Conservation (phyloP, 2,797 vertebrate species). For the Aphelocoma californica region DNA sequence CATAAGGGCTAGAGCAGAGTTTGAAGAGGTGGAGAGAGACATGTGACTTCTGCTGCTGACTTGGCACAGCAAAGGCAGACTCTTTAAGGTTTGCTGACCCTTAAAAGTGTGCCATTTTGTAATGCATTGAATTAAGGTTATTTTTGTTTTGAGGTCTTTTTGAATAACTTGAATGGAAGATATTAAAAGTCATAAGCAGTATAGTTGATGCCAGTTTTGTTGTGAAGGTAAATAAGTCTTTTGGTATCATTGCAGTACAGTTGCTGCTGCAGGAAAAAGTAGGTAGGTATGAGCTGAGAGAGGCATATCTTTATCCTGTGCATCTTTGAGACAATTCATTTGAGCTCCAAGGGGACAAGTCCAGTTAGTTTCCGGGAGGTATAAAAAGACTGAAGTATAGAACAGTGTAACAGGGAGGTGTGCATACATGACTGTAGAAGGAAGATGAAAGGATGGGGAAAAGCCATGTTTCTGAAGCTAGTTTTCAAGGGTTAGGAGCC, state of each 20-base stretch:
- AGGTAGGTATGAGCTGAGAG: neutral
- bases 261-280: neutral
- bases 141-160: neutral
- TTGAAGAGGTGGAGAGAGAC: neutral
- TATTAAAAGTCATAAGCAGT: neutral
- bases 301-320: neutral
- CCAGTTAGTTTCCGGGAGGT: neutral
- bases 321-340: neutral
- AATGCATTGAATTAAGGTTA: neutral
- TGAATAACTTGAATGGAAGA: neutral
- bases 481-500: neutral
- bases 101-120: neutral
- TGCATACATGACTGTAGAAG: neutral
- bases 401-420: neutral
- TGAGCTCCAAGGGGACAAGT: neutral
- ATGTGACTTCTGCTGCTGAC: neutral
- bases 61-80: neutral
- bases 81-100: neutral
- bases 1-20: neutral
- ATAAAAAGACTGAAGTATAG: neutral
- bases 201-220: neutral
- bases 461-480: neutral
- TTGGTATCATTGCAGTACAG: neutral
- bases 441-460: neutral
- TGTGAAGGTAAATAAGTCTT: neutral